phyloP scores from a whole-genome alignment of 2,888 invertebrate species.

The Drosophila ustulata region DNA sequence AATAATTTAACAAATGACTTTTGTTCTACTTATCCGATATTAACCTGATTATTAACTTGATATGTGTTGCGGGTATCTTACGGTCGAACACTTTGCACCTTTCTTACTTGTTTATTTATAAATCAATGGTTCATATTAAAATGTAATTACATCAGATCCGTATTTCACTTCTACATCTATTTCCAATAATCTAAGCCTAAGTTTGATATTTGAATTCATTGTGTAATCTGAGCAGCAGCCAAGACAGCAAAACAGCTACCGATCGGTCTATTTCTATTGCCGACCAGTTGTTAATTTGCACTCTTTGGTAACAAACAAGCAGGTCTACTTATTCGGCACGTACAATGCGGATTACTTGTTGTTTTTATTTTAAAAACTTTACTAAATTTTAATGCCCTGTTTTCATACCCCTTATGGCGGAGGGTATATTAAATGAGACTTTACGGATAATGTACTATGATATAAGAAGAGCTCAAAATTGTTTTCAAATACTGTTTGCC shows the following conservation, averaged over 20 bases:
- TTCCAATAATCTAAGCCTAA: conserved; percentile 13
- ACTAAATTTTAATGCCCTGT: too few species aligned
- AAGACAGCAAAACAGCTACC: conserved; percentile 14
- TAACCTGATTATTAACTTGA: too few species aligned
- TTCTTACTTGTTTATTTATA: conserved; percentile 16
- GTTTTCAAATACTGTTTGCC: too few species aligned
- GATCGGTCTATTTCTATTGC: conserved; percentile 42
- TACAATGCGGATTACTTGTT: conserved; percentile 14
- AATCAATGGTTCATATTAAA: background rate
- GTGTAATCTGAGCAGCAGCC: conserved; percentile 53
- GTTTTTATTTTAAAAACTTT: too few species aligned
- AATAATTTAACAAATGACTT: too few species aligned
- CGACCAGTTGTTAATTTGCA: conserved; percentile 72
- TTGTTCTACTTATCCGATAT: too few species aligned
- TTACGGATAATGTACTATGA: too few species aligned
- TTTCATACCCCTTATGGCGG: background rate
- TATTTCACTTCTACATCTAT: conserved; percentile 7
- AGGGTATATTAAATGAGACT: too few species aligned
- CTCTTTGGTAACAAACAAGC: conserved; percentile 55
- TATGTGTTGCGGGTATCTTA: too few species aligned
- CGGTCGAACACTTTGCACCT: too few species aligned
- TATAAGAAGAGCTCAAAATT: too few species aligned
- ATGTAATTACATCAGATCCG: background rate
- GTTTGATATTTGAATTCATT: conserved; percentile 40
- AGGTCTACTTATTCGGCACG: conserved; percentile 44